Conservation (phyloP, 2,797 vertebrate species). For the Onychomys leucogaster region DNA sequence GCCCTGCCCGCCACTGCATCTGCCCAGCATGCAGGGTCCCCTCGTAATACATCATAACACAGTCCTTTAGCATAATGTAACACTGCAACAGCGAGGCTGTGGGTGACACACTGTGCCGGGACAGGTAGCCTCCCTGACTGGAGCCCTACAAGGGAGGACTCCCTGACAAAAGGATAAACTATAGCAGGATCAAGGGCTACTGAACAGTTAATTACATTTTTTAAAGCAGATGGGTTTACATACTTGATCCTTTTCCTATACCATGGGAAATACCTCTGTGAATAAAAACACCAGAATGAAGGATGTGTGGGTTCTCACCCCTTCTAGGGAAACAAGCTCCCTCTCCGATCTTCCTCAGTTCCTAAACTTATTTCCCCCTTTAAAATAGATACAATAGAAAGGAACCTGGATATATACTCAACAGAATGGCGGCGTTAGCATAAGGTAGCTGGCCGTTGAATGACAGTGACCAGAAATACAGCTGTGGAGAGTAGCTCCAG, state of each 20-base stretch:
- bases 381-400: conserved; percentile 35
- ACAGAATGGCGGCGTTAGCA: neutral
- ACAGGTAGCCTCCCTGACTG: no score
- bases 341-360: neutral
- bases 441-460: rapidly evolving
- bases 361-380: neutral
- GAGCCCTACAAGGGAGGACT: neutral
- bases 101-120: neutral
- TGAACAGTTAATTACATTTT: neutral
- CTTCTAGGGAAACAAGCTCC: neutral
- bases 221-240: neutral
- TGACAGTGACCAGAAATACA: neutral
- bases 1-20: no score
- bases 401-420: neutral
- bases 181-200: neutral
- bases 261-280: neutral
- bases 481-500: neutral
- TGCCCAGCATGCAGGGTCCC: no score
- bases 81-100: conserved; percentile 74
- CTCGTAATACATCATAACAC: no score
- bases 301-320: neutral
- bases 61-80: conserved; percentile 13
- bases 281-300: conserved; percentile 6
- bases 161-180: neutral
- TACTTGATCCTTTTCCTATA: conserved; percentile 7